Percentiles rank a stretch among this genome's conserved stretches.
phyloP scores from a whole-genome alignment of 1,140 invertebrate genomes.

The Hermetia illucens region DNA sequence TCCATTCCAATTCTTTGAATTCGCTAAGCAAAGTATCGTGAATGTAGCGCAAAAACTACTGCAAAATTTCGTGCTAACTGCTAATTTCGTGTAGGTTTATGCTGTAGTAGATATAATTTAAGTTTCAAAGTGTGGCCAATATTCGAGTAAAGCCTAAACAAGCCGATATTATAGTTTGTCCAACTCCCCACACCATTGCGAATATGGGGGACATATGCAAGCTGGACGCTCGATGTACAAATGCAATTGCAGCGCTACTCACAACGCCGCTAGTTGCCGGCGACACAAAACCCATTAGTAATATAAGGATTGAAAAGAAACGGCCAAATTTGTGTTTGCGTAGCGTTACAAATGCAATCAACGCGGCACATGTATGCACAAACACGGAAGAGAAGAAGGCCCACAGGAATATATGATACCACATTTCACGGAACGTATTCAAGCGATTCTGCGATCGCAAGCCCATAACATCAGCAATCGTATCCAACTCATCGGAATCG shows the following conservation, averaged over 20 bases:
- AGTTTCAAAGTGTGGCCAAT: slow-evolving; percentile 80
- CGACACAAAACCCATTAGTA: slow-evolving; percentile 74
- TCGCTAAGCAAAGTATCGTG: too few relatives aligned
- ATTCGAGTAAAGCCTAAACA: slow-evolving; percentile 86
- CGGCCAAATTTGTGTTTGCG: slow-evolving; percentile 87
- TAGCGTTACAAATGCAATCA: slow-evolving; percentile 77
- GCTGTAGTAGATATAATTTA: too few relatives aligned
- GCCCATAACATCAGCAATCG: slow-evolving; percentile 44
- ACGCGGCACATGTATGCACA: slow-evolving; percentile 78
- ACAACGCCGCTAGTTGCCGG: slow-evolving; percentile 76
- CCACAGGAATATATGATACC: slow-evolving; percentile 84
- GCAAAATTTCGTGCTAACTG: too few relatives aligned
- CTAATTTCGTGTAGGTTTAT: too few relatives aligned
- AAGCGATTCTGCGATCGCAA: slow-evolving; percentile 41
- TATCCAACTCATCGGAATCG: slow-evolving; percentile 42
- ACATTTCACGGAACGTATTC: slow-evolving; percentile 73
- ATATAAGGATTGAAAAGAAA: slow-evolving; percentile 76
- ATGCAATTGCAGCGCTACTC: slow-evolving; percentile 85
- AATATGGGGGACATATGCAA: slow-evolving; percentile 80
- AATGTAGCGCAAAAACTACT: too few relatives aligned
- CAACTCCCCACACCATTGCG: slow-evolving; percentile 84
- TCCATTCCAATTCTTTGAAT: too few relatives aligned
- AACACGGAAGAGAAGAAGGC: slow-evolving; percentile 84
- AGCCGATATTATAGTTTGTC: slow-evolving; percentile 77
- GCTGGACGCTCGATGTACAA: slow-evolving; percentile 78